These are phyloP conservation scores for Troglohyphantes excavatus DNA, from an alignment of 2,888 invertebrate genomes.

Conservation along the genomic window DNA sequence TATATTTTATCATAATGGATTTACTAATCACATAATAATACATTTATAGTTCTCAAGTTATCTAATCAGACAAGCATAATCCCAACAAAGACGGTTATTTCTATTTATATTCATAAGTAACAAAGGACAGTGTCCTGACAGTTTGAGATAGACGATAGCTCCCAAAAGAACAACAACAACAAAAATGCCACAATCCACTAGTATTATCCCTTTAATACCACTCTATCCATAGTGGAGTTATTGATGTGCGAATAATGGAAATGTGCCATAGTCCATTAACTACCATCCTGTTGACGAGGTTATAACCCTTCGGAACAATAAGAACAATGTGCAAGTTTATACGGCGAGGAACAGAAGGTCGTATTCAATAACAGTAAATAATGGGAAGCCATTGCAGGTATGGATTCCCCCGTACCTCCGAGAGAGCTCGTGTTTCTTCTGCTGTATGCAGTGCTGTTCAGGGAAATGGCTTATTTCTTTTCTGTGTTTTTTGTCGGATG, in stretches of 20 bases:
- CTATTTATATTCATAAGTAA: no score
- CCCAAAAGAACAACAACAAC: background rate
- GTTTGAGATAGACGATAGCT: background rate
- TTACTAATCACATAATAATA: no score
- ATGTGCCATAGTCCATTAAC: background rate
- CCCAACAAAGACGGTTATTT: no score
- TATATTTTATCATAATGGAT: no score
- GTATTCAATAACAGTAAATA: slow-evolving; percentile 24
- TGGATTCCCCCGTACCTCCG: no score
- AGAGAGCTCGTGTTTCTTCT: background rate
- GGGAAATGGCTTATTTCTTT: no score
- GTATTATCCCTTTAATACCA: background rate
- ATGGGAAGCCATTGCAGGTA: background rate
- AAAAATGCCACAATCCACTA: background rate
- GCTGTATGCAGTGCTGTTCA: background rate
- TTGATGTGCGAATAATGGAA: slow-evolving; percentile 9
- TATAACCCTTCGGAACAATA: slow-evolving; percentile 20
- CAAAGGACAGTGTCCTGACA: no score
- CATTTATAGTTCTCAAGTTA: no score
- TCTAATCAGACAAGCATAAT: no score
- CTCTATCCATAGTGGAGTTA: background rate
- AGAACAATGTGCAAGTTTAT: background rate
- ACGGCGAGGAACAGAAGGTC: background rate
- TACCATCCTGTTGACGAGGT: slow-evolving; percentile 15
- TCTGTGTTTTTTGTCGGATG: no score